phyloP scores from a whole-genome alignment of 2,888 invertebrate genomes.

The Aphelenchoides bicaudatus region DNA sequence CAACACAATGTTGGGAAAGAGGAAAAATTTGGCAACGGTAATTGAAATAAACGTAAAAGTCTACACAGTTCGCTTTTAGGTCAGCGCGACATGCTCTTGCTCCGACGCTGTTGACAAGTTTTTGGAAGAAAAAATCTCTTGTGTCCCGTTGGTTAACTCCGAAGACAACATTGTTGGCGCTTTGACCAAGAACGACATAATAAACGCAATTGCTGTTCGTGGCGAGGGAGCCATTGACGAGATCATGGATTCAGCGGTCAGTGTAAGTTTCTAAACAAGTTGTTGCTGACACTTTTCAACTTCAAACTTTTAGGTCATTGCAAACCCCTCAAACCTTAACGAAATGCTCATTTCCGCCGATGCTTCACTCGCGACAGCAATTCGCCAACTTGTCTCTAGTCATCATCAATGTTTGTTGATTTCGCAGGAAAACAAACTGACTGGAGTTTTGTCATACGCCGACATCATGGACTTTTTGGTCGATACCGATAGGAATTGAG shows the following conservation, averaged over 20 bases:
- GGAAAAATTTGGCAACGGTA: conserved; percentile 47
- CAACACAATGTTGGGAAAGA: conserved; percentile 50
- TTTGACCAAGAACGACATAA: conserved; percentile 43
- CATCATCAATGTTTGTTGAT: conserved; percentile 19
- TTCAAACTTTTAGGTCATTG: neutral
- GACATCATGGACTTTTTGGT: conserved; percentile 48
- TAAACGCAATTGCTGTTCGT: conserved; percentile 41
- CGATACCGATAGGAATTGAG: conserved; percentile 9
- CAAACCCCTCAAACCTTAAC: neutral
- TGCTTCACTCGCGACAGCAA: conserved; percentile 10
- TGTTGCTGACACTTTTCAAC: neutral
- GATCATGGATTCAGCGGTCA: conserved; percentile 26
- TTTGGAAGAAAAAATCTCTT: conserved; percentile 44
- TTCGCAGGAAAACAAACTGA: conserved; percentile 18
- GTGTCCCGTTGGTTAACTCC: conserved; percentile 43
- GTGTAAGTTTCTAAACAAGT: conserved; percentile 15
- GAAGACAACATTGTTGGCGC: conserved; percentile 39
- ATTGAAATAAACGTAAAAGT: conserved; percentile 14
- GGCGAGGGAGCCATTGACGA: conserved; percentile 40
- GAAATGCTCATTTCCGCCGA: conserved; percentile 10
- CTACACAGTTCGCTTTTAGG: conserved; percentile 31
- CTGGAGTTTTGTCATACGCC: conserved; percentile 49
- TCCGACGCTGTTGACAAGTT: conserved; percentile 41
- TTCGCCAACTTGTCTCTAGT: conserved; percentile 2
- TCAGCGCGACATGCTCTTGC: conserved; percentile 35